Evolutionary conservation across 2,888 invertebrate genomes (phyloP).

Genomic region (Lepeophtheirus nordmannii): DNA sequence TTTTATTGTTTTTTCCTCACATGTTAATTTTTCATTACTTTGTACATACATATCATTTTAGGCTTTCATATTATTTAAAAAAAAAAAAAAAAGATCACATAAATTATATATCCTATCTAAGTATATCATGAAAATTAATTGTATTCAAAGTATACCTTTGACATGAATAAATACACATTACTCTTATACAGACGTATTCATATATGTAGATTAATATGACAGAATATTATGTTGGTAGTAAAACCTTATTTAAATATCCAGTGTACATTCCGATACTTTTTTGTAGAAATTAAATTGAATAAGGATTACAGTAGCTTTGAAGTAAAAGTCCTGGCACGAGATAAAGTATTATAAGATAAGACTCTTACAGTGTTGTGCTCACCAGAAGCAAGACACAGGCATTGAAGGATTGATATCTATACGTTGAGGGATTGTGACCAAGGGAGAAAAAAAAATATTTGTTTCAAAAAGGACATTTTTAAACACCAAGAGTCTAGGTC

Average conservation of each 20-base stretch:
- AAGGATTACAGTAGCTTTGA: no score
- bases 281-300: no score
- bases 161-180: neutral
- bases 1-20: neutral
- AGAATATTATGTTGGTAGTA: neutral
- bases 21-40: slow-evolving; percentile 6
- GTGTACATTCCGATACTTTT: no score
- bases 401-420: no score
- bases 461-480: no score
- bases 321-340: no score
- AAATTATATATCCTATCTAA: neutral
- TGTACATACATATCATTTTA: neutral
- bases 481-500: no score
- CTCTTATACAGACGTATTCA: neutral
- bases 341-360: no score
- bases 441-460: no score
- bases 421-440: no score
- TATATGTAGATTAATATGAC: neutral
- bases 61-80: slow-evolving; percentile 3
- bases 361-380: no score
- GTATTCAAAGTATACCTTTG: neutral
- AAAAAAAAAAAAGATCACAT: neutral
- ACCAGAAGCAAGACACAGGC: no score
- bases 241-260: neutral
- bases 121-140: neutral